These are phyloP conservation scores for Electrona antarctica DNA, from an alignment of 2,113 vertebrate species.

Conservation along the genomic window DNA sequence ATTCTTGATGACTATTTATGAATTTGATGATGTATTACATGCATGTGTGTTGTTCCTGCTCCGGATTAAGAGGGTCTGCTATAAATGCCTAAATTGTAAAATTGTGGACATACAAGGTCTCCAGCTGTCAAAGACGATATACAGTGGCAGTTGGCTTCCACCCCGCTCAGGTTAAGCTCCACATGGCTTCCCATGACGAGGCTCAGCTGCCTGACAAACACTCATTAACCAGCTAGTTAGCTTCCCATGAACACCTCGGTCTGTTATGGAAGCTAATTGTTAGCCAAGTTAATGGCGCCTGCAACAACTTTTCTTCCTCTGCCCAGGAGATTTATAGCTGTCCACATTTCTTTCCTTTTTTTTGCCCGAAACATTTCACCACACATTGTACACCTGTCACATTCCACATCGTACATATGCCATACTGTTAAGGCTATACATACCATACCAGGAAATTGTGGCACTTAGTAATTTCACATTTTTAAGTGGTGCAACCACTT, in stretches of 20 bases:
- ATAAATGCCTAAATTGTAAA: too few relatives aligned
- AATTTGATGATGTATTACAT: too few relatives aligned
- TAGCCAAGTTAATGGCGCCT: conserved; percentile 74
- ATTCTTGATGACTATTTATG: too few relatives aligned
- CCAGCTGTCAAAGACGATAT: neutral
- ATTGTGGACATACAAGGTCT: too few relatives aligned
- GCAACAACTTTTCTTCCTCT: conserved; percentile 38
- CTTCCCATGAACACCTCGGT: conserved; percentile 86
- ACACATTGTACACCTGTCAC: conserved; percentile 41
- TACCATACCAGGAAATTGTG: conserved; percentile 12
- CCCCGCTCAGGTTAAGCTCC: conserved; percentile 28
- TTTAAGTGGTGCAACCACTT: too few relatives aligned
- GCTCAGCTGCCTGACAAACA: conserved; percentile 69
- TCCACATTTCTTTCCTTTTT: conserved; percentile 14
- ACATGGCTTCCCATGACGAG: conserved; percentile 39
- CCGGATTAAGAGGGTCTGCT: too few relatives aligned
- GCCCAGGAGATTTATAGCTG: conserved; percentile 33
- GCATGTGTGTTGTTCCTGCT: too few relatives aligned
- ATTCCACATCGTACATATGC: conserved; percentile 15
- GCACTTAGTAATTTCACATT: conserved; percentile 17
- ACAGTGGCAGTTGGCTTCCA: neutral
- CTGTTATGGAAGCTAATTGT: conserved; percentile 84
- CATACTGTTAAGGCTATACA: too few relatives aligned
- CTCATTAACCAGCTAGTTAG: conserved; percentile 89
- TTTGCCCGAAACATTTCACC: conserved; percentile 40